Conservation (phyloP, 2,888 invertebrate genomes). For the Nomada ferruginata region DNA sequence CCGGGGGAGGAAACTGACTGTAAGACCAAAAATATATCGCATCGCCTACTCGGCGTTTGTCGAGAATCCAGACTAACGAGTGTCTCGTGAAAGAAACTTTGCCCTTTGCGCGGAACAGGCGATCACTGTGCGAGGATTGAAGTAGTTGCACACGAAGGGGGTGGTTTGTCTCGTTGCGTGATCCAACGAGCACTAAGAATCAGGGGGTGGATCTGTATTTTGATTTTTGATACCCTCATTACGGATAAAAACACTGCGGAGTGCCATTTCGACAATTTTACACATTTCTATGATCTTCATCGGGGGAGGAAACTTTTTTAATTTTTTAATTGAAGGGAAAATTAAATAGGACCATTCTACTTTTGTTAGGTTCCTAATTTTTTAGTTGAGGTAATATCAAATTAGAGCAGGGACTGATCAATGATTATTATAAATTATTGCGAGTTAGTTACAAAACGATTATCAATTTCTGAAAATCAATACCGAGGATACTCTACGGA, state of each 20-base stretch:
- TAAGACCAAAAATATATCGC: constrained; percentile 50
- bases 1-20: constrained; percentile 24
- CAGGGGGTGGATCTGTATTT: constrained; percentile 42
- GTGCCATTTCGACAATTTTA: constrained; percentile 25
- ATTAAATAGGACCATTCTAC: no score
- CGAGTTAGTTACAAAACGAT: no score
- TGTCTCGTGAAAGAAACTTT: constrained; percentile 62
- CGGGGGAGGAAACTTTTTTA: neutral
- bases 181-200: constrained; percentile 50
- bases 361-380: no score
- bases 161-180: constrained; percentile 25
- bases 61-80: constrained; percentile 64
- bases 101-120: constrained; percentile 46
- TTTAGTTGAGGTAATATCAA: no score
- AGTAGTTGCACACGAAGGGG: constrained; percentile 53
- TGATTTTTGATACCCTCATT: constrained; percentile 20
- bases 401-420: no score
- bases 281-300: neutral
- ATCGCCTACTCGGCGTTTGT: constrained; percentile 43
- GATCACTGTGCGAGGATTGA: constrained; percentile 58
- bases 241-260: constrained; percentile 12
- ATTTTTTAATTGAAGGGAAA: no score
- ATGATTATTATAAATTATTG: no score
- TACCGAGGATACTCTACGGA: no score
- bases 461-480: no score